A percentile compares a stretch with the other conserved stretches of the same genome.
Evolutionary conservation across 37 sponge, comb jelly and placozoan genomes (phyloP).

Genomic region (Ianthella basta): DNA sequence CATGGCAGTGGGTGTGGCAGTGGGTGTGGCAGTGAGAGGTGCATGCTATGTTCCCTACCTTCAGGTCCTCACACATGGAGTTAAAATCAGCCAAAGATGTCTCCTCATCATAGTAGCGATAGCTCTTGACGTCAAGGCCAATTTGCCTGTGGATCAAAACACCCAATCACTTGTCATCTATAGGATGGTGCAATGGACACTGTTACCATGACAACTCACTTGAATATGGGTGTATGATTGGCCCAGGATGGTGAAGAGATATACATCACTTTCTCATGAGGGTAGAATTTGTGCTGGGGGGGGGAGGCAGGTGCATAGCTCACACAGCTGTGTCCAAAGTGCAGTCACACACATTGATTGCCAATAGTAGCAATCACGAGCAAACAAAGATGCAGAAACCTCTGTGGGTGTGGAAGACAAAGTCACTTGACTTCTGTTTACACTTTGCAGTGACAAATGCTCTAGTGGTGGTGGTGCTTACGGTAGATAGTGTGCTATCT

Average conservation of each 20-base stretch:
- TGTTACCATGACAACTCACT: conserved; percentile 25
- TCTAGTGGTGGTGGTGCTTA: no score
- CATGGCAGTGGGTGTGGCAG: no score
- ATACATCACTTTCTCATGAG: conserved; percentile 79
- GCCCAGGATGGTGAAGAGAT: conserved; percentile 92
- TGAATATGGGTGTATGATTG: conserved; percentile 91
- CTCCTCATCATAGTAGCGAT: conserved; percentile 79
- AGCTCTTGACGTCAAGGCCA: conserved; percentile 79
- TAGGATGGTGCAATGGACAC: conserved; percentile 5
- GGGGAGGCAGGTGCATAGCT: neutral
- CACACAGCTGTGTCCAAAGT: neutral
- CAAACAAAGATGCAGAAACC: no score
- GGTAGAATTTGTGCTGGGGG: conserved; percentile 69
- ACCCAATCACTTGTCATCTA: neutral
- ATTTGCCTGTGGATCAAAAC: conserved; percentile 40
- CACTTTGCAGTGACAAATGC: no score
- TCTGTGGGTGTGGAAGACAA: no score
- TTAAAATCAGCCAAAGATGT: conserved; percentile 78
- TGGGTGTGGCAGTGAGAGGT: neutral
- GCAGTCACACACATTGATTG: neutral
- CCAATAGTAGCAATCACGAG: neutral
- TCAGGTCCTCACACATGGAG: conserved; percentile 69
- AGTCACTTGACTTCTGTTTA: no score
- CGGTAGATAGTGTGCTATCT: no score
- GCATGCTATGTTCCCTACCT: conserved; percentile 32